Base-by-base conservation (phyloP, 2,888 invertebrate species). In the Eurytoma californica region DNA sequence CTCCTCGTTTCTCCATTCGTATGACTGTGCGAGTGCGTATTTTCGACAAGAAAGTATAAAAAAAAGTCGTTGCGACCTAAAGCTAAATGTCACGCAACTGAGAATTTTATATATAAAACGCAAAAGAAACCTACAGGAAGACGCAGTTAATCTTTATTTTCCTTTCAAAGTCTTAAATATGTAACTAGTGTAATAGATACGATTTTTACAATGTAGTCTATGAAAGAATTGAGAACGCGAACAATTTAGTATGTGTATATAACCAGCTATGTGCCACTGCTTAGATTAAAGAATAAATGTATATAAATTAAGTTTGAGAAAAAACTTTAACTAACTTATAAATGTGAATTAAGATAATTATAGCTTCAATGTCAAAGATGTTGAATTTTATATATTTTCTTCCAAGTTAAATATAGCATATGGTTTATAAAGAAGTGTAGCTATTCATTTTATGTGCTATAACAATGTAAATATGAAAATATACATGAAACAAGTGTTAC, bases 191-290 rank as follows among this genome's bases (percentile, higher is more conserved):
- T 57, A 79, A 14, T 57, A 18, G 57, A 57, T 57, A 57, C 18
- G 39, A 57, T 80, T 80, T 80, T 80, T 77, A 80, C 68, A 63
- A 5, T 20, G 74, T 30, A 63, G 49, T 58, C 58, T 53, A 39
- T 30, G 61, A 2, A 49, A 55, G 9, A 65, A 18, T n/a, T 61
- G 57, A 47, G 49, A 67, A 63, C 60, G 51, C n/a, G 51, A 57
- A 66, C 49, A 72, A 70, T 72, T 70, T 66, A 72, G 76, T 72
- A 53, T 60, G 65, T 80, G 77, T 80, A 77, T 77, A 77, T 80
- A 74, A 82, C 76, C 77, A 78, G 78, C 78, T 80, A 77, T 82
- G 82, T 80, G 82, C 82, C 82, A 82, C 80, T 82, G 78, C 82
- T 82, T 82, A 60, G 73, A 76, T 13, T 73, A 77, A 77, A 72